Evolutionary conservation across 2,797 vertebrate genomes (phyloP).

Genomic region (Rhinatrema bivittatum): DNA sequence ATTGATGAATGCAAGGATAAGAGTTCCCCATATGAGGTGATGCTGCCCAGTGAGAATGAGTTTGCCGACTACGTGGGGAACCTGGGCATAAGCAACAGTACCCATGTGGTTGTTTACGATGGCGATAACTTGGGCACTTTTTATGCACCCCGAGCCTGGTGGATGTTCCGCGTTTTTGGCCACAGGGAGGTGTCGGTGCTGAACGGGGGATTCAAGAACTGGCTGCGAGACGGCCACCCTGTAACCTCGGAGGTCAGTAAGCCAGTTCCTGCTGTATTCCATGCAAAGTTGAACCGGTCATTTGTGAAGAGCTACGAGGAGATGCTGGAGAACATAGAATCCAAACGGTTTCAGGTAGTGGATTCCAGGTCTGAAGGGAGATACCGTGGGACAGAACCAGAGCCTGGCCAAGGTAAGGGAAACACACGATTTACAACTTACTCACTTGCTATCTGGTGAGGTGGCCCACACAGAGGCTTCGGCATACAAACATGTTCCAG

Average conservation of each 20-base stretch:
- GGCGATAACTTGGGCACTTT: conserved; percentile 73
- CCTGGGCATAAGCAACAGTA: conserved; percentile 75
- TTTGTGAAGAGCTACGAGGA: conserved; percentile 84
- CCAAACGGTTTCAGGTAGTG: conserved; percentile 70
- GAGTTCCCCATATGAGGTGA: conserved; percentile 66
- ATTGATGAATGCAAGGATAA: conserved; percentile 78
- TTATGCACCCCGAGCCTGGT: conserved; percentile 86
- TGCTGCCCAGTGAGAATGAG: conserved; percentile 65
- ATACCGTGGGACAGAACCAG: conserved; percentile 76
- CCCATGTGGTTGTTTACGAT: conserved; percentile 90
- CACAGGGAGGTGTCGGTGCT: conserved; percentile 81
- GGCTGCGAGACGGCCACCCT: conserved; percentile 66
- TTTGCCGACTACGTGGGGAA: conserved; percentile 73
- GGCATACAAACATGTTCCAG: too few species aligned
- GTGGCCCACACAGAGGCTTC: too few species aligned
- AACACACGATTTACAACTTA: too few species aligned
- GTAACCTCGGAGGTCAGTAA: conserved; percentile 53
- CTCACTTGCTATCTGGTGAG: too few species aligned
- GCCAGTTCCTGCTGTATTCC: conserved; percentile 53
- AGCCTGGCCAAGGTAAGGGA: conserved; percentile 74
- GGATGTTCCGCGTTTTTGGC: conserved; percentile 91
- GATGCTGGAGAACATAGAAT: conserved; percentile 69
- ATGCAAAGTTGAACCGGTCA: conserved; percentile 43
- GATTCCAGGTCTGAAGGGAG: conserved; percentile 74
- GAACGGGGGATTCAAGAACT: conserved; percentile 81